Evolutionary conservation across 2,888 invertebrate genomes (phyloP), one percentile per base, ranked within the genome.

Genomic region (Oscheius sp.): DNA sequence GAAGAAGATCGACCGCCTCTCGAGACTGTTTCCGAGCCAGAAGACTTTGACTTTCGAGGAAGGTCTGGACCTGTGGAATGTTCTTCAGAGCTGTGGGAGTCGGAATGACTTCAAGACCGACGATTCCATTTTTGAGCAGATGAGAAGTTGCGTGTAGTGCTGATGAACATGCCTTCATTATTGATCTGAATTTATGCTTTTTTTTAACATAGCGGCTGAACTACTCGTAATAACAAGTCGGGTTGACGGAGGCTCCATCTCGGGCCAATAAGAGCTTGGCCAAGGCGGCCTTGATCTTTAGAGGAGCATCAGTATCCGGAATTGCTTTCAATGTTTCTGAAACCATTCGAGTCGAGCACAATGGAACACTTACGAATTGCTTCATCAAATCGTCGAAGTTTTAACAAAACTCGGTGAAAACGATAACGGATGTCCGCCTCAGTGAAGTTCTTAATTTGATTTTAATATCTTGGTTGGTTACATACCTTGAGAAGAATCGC

Each of bases 381-480:
- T n/a, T 73, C 73, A 7, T 73, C 73, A 37, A 55, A 53, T 47
- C 33, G 63, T 21, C 50, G 63, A 10, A 62, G 29, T 10, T 63
- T 62, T 1, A 65, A 29, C n/a, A 73, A 51, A 21, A 33, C 29
- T 55, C 32, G 50, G 37, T 73, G 65, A 53, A 33, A 63, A 35
- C 55, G 51, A 55, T n/a, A 73, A 55, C 65, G 63, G 13, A 73
- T 37, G 33, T 73, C 73, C 9, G 29, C 29, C 2, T 62, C 63
- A n/a, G 63, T 32, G 33, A 63, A 53, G 37, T 32, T 35, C 73
- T 73, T n/a, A 33, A 63, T n/a, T 32, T 3, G n/a, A 70, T 42
- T 2, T 32, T 60, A 35, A 48, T 63, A 47, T 13, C 50, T 21
- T 21, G 21, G 11, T 35, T 33, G 4, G 13, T 48, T 21, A n/a